Percentiles rank a stretch among this genome's conserved stretches.
phyloP scores from a whole-genome alignment of 2,113 vertebrate species.

The Verasper variegatus region DNA sequence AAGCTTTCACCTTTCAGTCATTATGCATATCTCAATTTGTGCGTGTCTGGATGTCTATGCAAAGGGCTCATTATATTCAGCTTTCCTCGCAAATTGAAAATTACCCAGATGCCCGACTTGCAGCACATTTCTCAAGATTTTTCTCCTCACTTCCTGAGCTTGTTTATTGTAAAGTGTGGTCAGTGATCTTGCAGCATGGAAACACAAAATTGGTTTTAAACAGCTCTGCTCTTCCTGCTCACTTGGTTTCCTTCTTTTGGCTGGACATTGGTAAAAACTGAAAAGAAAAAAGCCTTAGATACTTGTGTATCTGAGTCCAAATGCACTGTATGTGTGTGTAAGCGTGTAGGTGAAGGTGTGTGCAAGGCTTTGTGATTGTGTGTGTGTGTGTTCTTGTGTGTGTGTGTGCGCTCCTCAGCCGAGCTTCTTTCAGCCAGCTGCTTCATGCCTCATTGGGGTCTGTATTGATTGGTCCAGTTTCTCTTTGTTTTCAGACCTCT shows the following conservation, averaged over 20 bases:
- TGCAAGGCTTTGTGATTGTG: conserved; percentile 11
- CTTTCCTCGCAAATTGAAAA: neutral
- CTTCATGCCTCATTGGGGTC: conserved; percentile 81
- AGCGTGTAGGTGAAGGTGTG: neutral
- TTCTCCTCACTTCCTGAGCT: neutral
- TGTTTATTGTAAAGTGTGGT: neutral
- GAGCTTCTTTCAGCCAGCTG: conserved; percentile 63
- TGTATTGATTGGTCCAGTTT: conserved; percentile 80
- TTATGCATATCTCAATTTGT: neutral
- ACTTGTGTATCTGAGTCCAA: neutral
- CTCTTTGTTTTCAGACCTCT: conserved; percentile 79
- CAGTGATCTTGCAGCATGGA: neutral
- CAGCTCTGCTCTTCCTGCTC: neutral
- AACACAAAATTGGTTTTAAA: neutral
- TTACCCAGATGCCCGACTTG: neutral
- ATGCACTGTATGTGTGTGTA: neutral
- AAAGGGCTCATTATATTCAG: conserved; percentile 3
- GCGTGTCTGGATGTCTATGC: neutral
- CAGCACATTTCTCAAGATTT: neutral
- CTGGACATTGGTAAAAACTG: neutral
- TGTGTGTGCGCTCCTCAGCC: conserved; percentile 15
- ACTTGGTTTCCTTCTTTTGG: neutral
- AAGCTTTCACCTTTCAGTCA: neutral
- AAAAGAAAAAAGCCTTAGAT: neutral
- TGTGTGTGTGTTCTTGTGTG: neutral